A percentile compares a stretch with the other conserved stretches of the same genome.
phyloP scores from a whole-genome alignment of 1,140 invertebrate genomes.

The Zaprionus vittiger region DNA sequence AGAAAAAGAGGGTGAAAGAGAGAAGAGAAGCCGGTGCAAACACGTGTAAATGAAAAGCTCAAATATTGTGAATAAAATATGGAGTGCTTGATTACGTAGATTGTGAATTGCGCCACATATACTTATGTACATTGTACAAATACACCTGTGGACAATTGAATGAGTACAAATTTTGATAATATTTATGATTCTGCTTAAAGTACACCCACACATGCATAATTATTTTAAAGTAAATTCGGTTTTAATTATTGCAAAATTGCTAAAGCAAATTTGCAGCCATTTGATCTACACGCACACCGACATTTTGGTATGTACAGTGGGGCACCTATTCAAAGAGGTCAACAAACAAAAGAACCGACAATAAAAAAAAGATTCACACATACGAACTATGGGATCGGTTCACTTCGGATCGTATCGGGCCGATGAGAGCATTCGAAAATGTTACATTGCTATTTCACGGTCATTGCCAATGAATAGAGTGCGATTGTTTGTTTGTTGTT shows the following conservation, averaged over 20 bases:
- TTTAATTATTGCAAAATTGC: background rate
- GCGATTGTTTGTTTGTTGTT: slow-evolving; percentile 36
- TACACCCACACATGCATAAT: background rate
- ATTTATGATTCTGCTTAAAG: slow-evolving; percentile 3
- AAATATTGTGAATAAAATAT: slow-evolving; percentile 46
- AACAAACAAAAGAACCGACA: slow-evolving; percentile 62
- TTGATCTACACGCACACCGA: background rate
- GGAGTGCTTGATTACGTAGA: slow-evolving; percentile 37
- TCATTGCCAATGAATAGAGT: slow-evolving; percentile 71
- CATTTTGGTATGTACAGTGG: background rate
- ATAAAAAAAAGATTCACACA: slow-evolving; percentile 70
- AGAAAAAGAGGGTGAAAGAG: slow-evolving; percentile 37
- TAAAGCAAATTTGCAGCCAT: background rate
- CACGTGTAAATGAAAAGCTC: slow-evolving; percentile 68
- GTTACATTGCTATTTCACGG: slow-evolving; percentile 66
- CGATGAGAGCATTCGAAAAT: slow-evolving; percentile 45
- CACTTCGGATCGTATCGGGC: background rate
- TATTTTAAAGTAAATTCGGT: background rate
- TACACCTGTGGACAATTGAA: slow-evolving; percentile 7
- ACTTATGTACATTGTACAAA: slow-evolving; percentile 4
- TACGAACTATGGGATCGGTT: slow-evolving; percentile 22
- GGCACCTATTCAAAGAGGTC: slow-evolving; percentile 65
- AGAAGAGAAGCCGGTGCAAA: slow-evolving; percentile 31
- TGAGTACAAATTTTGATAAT: background rate
- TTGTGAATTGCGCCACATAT: slow-evolving; percentile 34